Evolutionary conservation across 2,113 vertebrate species (phyloP).

Genomic region (Cebidichthys violaceus): DNA sequence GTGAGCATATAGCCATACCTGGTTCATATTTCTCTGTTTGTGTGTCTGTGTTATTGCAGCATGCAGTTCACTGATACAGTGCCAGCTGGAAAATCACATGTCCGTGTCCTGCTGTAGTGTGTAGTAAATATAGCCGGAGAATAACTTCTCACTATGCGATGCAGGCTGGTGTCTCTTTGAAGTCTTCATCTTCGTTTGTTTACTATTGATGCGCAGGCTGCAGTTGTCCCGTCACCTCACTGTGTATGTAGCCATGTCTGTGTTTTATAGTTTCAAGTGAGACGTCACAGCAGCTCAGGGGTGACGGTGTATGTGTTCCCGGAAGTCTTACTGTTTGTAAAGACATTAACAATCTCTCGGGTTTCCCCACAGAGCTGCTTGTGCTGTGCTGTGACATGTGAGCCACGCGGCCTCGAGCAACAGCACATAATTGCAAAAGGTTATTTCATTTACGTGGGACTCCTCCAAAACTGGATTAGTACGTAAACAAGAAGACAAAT

Average conservation of each 20-base stretch:
- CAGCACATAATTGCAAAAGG: conserved; percentile 1
- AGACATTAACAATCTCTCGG: neutral
- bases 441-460: conserved; percentile 26
- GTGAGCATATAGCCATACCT: conserved; percentile 15
- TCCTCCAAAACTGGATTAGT: conserved; percentile 9
- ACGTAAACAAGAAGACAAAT: neutral
- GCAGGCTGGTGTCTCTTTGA: conserved; percentile 17
- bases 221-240: conserved; percentile 12
- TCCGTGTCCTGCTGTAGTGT: conserved; percentile 10
- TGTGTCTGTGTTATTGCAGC: neutral
- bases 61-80: neutral
- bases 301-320: neutral
- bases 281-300: neutral
- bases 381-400: neutral
- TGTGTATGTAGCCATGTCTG: neutral
- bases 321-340: conserved; percentile 1
- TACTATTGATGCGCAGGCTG: neutral
- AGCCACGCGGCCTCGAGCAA: conserved; percentile 2
- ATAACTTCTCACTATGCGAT: conserved; percentile 25
- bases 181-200: conserved; percentile 17
- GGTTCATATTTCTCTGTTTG: conserved; percentile 42
- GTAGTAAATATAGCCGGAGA: conserved; percentile 55
- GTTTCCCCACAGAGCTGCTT: neutral
- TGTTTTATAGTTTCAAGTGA: neutral
- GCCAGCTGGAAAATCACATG: conserved; percentile 19